phyloP scores from a whole-genome alignment of 2,113 vertebrate species.

The Clarias magur region DNA sequence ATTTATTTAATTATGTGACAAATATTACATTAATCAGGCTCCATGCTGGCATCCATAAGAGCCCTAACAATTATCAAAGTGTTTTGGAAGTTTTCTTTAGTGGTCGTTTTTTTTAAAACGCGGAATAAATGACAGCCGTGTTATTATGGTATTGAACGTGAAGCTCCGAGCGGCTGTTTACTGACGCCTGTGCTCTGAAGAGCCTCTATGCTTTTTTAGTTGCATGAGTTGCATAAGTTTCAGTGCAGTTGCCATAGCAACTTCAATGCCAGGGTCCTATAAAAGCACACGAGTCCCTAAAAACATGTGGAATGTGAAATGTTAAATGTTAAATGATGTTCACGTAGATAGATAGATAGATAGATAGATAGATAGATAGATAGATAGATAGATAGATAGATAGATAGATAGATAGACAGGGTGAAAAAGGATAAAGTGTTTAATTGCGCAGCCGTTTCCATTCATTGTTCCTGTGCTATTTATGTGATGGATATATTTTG shows the following conservation, averaged over 20 bases:
- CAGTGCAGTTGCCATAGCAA: conserved; percentile 32
- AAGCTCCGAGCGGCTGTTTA: background rate
- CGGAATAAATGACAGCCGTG: background rate
- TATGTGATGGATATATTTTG: conserved; percentile 45
- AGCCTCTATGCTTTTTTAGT: background rate
- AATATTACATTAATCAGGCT: conserved; percentile 31
- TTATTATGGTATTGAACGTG: background rate
- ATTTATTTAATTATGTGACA: background rate
- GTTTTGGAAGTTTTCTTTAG: background rate
- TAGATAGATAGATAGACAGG: background rate
- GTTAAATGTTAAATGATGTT: conserved; percentile 27
- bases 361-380: background rate
- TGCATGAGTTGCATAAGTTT: conserved; percentile 30
- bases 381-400: background rate
- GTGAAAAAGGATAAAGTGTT: background rate
- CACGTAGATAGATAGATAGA: background rate
- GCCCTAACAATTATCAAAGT: background rate
- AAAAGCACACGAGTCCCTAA: background rate
- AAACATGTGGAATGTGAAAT: conserved; percentile 17
- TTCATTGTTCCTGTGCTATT: conserved; percentile 41
- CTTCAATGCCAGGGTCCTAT: conserved; percentile 1
- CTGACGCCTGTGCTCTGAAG: background rate
- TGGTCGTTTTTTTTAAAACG: background rate
- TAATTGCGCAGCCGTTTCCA: conserved; percentile 39
- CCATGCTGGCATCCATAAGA: background rate